Percentiles rank a stretch among this genome's conserved stretches.
phyloP scores from a whole-genome alignment of 2,113 vertebrate genomes.

The Tupaia chinensis region DNA sequence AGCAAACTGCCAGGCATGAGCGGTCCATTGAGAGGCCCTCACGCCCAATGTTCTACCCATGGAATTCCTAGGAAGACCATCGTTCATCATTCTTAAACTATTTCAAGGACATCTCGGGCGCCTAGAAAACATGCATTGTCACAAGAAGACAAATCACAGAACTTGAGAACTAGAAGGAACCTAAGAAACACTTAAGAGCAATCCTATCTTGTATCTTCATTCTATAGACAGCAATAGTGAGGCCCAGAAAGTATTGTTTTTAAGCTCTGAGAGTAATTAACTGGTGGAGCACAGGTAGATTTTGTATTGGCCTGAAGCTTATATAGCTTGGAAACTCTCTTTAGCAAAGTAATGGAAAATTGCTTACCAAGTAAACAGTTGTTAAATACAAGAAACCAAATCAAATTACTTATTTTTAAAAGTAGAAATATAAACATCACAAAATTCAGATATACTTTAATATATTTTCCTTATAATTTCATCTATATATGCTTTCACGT shows the following conservation, averaged over 20 bases:
- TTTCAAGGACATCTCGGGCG: neutral
- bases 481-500: neutral
- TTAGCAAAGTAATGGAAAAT: slow-evolving; percentile 1
- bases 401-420: neutral
- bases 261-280: neutral
- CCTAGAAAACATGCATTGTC: neutral
- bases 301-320: neutral
- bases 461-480: neutral
- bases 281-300: neutral
- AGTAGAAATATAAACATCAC: neutral
- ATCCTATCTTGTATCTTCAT: neutral
- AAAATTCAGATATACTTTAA: neutral
- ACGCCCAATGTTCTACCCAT: neutral
- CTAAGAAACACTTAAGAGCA: neutral
- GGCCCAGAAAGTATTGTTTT: neutral
- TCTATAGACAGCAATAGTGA: neutral
- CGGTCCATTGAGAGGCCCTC: neutral
- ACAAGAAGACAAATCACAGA: neutral
- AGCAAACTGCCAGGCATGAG: neutral
- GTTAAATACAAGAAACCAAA: neutral
- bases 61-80: neutral
- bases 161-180: neutral
- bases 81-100: neutral
- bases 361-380: neutral
- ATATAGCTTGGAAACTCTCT: neutral